Conservation (phyloP, 2,888 invertebrate genomes). For the Peribatodes rhomboidaria region DNA sequence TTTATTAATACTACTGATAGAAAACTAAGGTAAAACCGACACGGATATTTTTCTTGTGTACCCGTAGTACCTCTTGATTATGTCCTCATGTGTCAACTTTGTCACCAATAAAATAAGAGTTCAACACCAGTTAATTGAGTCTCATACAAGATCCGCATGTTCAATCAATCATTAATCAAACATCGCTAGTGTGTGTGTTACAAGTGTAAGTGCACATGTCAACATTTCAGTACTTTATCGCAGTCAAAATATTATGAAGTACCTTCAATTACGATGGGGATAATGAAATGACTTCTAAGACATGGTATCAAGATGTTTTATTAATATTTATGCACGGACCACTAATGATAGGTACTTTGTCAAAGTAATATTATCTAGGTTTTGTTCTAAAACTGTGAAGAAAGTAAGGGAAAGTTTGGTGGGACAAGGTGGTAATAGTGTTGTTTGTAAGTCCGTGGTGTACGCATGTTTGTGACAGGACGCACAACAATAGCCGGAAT, state of each 20-base stretch:
- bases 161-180: constrained; percentile 40
- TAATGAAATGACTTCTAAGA: neutral
- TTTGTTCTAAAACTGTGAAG: neutral
- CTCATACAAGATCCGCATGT: constrained; percentile 29
- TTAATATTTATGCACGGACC: neutral
- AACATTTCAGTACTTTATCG: neutral
- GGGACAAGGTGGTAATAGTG: constrained; percentile 39
- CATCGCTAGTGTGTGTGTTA: constrained; percentile 20
- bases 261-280: neutral
- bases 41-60: neutral
- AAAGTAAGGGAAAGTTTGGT: constrained; percentile 6
- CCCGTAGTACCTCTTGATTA: no score
- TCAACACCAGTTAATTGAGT: constrained; percentile 27
- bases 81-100: constrained; percentile 11
- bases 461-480: constrained; percentile 75
- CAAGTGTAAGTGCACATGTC: neutral
- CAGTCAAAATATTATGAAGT: neutral
- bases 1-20: neutral
- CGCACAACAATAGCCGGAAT: constrained; percentile 85
- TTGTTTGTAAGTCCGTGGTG: constrained; percentile 54
- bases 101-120: constrained; percentile 26
- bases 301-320: neutral
- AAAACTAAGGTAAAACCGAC: neutral
- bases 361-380: neutral
- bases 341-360: neutral